Base-by-base conservation (phyloP, 2,113 vertebrate species). In the Symphodus melops region DNA sequence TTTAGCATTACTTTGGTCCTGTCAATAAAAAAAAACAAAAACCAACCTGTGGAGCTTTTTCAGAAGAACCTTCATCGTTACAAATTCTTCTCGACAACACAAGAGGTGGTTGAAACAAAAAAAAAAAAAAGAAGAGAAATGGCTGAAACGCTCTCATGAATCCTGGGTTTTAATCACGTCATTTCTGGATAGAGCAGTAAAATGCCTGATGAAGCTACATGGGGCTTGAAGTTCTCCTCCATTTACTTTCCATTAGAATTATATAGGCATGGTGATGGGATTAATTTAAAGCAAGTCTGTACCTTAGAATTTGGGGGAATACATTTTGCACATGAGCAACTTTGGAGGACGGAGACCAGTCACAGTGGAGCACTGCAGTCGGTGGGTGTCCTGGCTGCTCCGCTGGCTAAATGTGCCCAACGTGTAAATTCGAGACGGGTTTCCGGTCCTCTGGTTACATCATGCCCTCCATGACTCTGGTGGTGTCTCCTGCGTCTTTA, bases 381-480 rank as follows among this genome's bases (percentile, higher is more conserved):
- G 64, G 84, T 68, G 79, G 48, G 70, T 79, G 77, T 79, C 56
- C 85, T 74, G 74, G 80, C 67, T 20, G 67, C 70, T 28, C 65
- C 2, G 62, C 2, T n/a, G 65, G 28, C 2, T 77, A 17, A 17
- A 78, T 48, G 67, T 54, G 59, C 25, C 70, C 67, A 59, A 53
- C 56, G 28, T 77, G 39, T 64, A 74, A 74, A 75, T 63, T 55
- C 46, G 28, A 73, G 79, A 67, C 56, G 20, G 55, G 68, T 23
- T 9, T 74, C 64, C 37, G 46, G 52, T 60, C 56, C 42, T 23
- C 42, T 55, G 64, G 10, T 83, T 64, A 20, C 74, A 21, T 61
- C 69, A 1, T 70, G 1, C 42, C 42, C 70, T 0, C 39, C n/a
- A 54, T 9, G 1, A 52, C 72, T 73, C 68, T 67, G 48, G 9